Evolutionary conservation across 2,113 vertebrate genomes (phyloP).

Genomic region (Furnarius figulus): DNA sequence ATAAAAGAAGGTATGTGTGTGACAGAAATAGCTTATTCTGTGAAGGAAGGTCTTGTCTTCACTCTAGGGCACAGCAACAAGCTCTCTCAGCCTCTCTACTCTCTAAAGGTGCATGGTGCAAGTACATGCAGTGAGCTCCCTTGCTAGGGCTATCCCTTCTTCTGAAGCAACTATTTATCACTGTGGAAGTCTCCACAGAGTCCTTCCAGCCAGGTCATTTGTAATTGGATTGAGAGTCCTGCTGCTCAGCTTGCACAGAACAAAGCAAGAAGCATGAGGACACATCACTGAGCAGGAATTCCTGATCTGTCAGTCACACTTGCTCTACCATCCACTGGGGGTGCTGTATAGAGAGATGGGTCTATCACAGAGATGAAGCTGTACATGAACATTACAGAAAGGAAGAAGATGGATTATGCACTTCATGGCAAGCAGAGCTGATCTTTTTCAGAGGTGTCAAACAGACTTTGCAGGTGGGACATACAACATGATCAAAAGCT

Average conservation of each 20-base stretch:
- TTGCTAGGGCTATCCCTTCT: background rate
- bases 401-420: background rate
- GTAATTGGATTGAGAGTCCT: background rate
- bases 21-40: background rate
- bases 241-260: background rate
- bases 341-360: background rate
- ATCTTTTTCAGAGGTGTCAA: background rate
- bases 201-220: background rate
- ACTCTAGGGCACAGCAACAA: rapidly evolving
- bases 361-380: background rate
- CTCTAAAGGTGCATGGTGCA: background rate
- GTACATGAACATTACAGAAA: background rate
- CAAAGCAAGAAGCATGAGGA: background rate
- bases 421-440: background rate
- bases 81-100: background rate
- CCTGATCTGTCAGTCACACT: background rate
- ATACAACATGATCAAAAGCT: background rate
- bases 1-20: background rate
- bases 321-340: background rate
- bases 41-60: background rate
- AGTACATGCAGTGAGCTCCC: background rate
- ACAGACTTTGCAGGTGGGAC: background rate
- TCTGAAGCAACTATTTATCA: background rate
- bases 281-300: background rate
- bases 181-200: background rate